Base-by-base conservation (phyloP, 2,888 invertebrate genomes). In the Troides aeacus region DNA sequence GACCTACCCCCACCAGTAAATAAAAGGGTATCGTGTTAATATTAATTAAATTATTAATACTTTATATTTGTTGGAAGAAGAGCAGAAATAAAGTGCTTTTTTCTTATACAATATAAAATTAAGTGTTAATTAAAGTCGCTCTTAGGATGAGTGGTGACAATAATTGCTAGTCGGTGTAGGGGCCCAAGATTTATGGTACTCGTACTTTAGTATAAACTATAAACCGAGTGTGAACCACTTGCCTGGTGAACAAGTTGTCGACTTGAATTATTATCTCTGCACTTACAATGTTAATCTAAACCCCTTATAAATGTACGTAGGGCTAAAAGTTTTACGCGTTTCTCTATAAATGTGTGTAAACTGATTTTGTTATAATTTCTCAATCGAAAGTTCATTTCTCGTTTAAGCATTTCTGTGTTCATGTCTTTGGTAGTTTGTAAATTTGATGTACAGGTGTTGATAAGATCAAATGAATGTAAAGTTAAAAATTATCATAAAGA, bases 81-180 rank as follows among this genome's bases (percentile, higher is more conserved):
- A 30, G 30, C 30, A 4, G 30, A 30, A 30, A 39, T 39, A 39
- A 39, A 7, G 2, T 4, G 5, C 2, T 50, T 18, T 50, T 12
- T 50, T 50, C 50, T 15, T 18, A 50, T 17, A 18, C 50, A 50
- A 50, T 17, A 50, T 10, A 39, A 4, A 82, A 90, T 89, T 89
- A 89, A 88, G 84, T 84, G 89, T 81, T 85, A 87, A 90, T 90
- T 89, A 90, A 88, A 88, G 87, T 87, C 88, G 89, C 89, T 89
- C 89, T 89, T 89, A 88, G 90, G 91, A 90, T 90, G 90, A 90
- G 87, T 84, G 89, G 85, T 85, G 91, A 89, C 91, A 90, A 89
- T 90, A 92, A 92, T 91, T 89, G 91, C 86, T 86, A 87, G 89
- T 88, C 88, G 88, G 89, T 84, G 84, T 85, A 86, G 84, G 86